phyloP scores from a whole-genome alignment of 1,140 invertebrate genomes.

The Cherax quadricarinatus region DNA sequence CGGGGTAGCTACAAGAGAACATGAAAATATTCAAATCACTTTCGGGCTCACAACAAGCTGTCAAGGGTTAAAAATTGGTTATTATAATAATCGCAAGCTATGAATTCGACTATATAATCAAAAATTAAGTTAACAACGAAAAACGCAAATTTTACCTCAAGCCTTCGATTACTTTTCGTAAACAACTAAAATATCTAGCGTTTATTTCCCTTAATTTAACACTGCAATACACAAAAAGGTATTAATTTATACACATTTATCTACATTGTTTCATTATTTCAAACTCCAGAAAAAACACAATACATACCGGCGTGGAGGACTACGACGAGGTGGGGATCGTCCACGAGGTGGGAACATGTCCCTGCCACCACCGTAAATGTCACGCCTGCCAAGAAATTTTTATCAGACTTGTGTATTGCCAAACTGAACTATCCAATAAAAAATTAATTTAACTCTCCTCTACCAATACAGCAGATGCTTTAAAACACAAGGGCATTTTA shows the following conservation, averaged over 20 bases:
- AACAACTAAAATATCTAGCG: slow-evolving; percentile 32
- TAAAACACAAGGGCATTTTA: no score
- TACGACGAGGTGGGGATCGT: slow-evolving; percentile 52
- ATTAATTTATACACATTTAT: slow-evolving; percentile 39
- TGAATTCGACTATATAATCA: slow-evolving; percentile 22
- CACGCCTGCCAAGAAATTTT: slow-evolving; percentile 30
- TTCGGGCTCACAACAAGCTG: slow-evolving; percentile 52
- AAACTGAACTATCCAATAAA: no score
- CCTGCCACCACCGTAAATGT: slow-evolving; percentile 62
- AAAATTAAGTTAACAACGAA: neutral
- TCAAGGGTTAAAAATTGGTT: slow-evolving; percentile 32
- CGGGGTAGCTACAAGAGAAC: slow-evolving; percentile 73
- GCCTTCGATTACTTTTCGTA: slow-evolving; percentile 28
- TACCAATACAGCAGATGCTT: no score
- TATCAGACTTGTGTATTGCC: no score
- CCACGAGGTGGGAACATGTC: slow-evolving; percentile 64
- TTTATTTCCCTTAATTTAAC: slow-evolving; percentile 51
- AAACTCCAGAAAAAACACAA: neutral
- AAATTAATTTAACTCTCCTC: no score
- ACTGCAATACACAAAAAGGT: slow-evolving; percentile 57
- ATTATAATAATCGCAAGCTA: slow-evolving; percentile 41
- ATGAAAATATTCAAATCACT: slow-evolving; percentile 71
- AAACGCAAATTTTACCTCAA: slow-evolving; percentile 51
- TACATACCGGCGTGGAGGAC: slow-evolving; percentile 69
- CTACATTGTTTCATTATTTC: slow-evolving; percentile 16